Base-by-base conservation (phyloP, 1,140 invertebrate genomes). In the Tetraneura akinire region DNA sequence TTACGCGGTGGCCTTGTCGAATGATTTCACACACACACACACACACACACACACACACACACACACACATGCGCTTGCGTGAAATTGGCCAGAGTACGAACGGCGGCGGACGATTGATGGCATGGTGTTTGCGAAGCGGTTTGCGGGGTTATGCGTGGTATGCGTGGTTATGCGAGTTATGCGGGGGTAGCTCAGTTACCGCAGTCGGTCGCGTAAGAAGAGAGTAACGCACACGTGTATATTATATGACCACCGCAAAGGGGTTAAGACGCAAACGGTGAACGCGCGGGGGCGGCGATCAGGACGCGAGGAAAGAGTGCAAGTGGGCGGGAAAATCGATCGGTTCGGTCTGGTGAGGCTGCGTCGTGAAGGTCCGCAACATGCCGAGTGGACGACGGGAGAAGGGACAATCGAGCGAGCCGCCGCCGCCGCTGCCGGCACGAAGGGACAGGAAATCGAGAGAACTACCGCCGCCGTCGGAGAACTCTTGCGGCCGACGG, bases 321-420 rank as follows among this genome's bases (percentile, higher is more conserved):
- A 29, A 66, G 62, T 66, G 62, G 62, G 62, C 32, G 62, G 62
- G 62, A 66, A 66, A 66, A 66, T 66, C 62, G 62, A 66, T 66
- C 62, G 32, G 49, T 1, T 4, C 32, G 32, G 8, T 37, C 32
- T 37, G 32, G 32, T 47, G 45, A 47, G 45, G 45, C 45, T 47
- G 13, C 45, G 45, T 47, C 45, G 45, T 14, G 45, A 14, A 4
- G 45, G 45, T 47, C 10, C 45, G 45, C 13, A 11, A 14, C 10
- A 10, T 10, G 45, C 4, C 13, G 45, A 10, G 13, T 10, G 45
- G 45, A 10, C 1, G 10, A 11, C 13, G 10, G 45, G 45, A 10
- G 45, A 47, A 11, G 13, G 45, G 3, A 47, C 45, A 14, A 47
- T 47, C 45, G 45, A 47, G 45, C 45, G 45, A 13, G 45, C 45